Evolutionary conservation across 2,113 vertebrate genomes (phyloP).

Genomic region (Hemicordylus capensis): DNA sequence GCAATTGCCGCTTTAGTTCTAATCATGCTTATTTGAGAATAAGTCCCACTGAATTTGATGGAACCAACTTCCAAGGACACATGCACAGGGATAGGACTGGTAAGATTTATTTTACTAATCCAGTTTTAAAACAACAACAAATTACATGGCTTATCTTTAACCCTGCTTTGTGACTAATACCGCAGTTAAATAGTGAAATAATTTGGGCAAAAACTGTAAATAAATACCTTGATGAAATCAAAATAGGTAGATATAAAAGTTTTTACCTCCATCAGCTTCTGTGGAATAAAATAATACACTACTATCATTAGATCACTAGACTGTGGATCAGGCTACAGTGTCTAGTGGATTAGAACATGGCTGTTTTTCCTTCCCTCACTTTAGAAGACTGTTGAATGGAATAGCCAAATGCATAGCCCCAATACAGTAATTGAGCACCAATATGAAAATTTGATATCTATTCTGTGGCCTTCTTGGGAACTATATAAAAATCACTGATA

Average conservation of each 20-base stretch:
- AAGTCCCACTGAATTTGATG: not conserved
- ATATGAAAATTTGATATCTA: not conserved
- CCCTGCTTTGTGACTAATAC: not conserved
- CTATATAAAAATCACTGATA: too few species aligned
- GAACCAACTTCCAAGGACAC: not conserved
- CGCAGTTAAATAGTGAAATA: not conserved
- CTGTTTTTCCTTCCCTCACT: not conserved
- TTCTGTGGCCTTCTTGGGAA: not conserved
- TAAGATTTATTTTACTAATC: not conserved
- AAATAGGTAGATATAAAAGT: not conserved
- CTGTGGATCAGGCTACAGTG: not conserved
- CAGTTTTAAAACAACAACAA: not conserved
- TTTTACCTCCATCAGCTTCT: not conserved
- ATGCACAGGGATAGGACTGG: not conserved
- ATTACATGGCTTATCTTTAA: not conserved
- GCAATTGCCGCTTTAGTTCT: not conserved
- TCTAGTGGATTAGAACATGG: not conserved
- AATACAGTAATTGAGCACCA: not conserved
- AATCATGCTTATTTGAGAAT: too few species aligned
- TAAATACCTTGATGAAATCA: not conserved
- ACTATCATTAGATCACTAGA: not conserved
- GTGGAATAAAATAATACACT: not conserved
- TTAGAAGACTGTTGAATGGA: not conserved
- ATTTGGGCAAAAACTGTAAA: not conserved
- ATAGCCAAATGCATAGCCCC: not conserved